Evolutionary conservation across 2,888 invertebrate genomes (phyloP).

Genomic region (Drosophila quinaria): DNA sequence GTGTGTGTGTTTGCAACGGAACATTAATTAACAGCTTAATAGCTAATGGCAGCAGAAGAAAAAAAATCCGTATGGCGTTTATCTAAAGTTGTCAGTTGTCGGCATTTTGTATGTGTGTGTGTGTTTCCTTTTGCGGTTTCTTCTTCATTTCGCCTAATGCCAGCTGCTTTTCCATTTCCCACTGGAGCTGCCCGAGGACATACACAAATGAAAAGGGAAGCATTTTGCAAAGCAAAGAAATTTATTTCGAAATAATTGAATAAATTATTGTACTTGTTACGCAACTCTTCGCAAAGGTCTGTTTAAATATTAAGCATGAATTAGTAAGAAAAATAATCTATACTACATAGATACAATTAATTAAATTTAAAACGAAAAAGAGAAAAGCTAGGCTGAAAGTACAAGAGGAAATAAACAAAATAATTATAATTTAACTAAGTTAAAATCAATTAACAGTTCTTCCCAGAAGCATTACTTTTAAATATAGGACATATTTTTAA

Average conservation of each 20-base stretch:
- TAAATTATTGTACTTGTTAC: constrained; percentile 12
- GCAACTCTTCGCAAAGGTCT: constrained; percentile 3
- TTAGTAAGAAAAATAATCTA: too few relatives aligned
- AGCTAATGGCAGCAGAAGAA: constrained; percentile 35
- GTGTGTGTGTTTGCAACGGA: constrained; percentile 46
- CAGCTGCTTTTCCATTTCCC: constrained; percentile 54
- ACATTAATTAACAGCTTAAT: constrained; percentile 70
- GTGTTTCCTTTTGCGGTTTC: constrained; percentile 4
- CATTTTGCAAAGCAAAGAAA: constrained; percentile 18
- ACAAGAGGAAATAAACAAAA: too few relatives aligned
- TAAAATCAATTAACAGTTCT: too few relatives aligned
- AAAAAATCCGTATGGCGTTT: constrained; percentile 57
- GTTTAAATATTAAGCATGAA: neutral
- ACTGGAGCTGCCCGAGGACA: constrained; percentile 15
- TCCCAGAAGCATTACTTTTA: too few relatives aligned
- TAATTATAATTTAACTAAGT: too few relatives aligned
- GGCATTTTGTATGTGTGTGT: constrained; percentile 31
- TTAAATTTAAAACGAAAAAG: too few relatives aligned
- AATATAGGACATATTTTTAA: neutral
- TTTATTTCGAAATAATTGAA: constrained; percentile 18
- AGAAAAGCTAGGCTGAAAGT: too few relatives aligned
- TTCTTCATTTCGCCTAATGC: constrained; percentile 16
- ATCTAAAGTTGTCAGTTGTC: constrained; percentile 66
- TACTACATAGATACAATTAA: too few relatives aligned
- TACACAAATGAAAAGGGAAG: constrained; percentile 3